phyloP scores from a whole-genome alignment of 2,797 vertebrate species.

The Acomys russatus region DNA sequence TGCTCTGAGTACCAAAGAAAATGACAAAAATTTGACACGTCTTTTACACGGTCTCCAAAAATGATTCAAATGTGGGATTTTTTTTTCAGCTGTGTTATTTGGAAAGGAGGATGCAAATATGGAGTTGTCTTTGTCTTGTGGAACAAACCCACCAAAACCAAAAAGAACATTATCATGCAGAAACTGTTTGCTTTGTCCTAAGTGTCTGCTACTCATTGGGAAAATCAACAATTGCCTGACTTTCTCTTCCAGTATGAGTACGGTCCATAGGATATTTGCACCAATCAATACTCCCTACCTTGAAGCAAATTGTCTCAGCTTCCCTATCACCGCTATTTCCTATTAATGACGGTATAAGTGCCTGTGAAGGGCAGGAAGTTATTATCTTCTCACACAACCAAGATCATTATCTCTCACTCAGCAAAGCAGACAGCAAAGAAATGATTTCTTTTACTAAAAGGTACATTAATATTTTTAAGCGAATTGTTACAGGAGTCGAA shows the following conservation, averaged over 20 bases:
- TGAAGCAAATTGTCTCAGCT: conserved; percentile 69
- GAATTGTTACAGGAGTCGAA: conserved; percentile 46
- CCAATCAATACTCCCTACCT: conserved; percentile 69
- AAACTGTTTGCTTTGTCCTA: background rate
- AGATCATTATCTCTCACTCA: conserved; percentile 62
- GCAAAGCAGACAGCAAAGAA: conserved; percentile 57
- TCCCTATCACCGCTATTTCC: conserved; percentile 74
- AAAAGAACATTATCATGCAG: background rate
- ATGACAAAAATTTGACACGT: conserved; percentile 37
- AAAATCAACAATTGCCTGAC: conserved; percentile 17
- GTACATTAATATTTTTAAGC: conserved; percentile 68
- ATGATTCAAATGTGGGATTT: conserved; percentile 5
- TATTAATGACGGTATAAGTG: conserved; percentile 62
- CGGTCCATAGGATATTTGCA: conserved; percentile 62
- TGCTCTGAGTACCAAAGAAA: conserved; percentile 32
- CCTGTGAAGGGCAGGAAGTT: conserved; percentile 40
- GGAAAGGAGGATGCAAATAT: background rate
- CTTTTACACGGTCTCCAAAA: conserved; percentile 3
- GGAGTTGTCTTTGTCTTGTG: conserved; percentile 60
- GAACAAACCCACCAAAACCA: conserved; percentile 8
- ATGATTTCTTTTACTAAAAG: conserved; percentile 73
- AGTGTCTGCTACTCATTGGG: conserved; percentile 48
- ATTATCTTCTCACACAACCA: conserved; percentile 75
- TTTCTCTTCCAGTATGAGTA: background rate
- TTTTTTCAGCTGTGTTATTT: conserved; percentile 41